Evolutionary conservation across 2,888 invertebrate genomes (phyloP), one percentile per base, ranked within the genome.

Genomic region (Clepsis dumicolana): DNA sequence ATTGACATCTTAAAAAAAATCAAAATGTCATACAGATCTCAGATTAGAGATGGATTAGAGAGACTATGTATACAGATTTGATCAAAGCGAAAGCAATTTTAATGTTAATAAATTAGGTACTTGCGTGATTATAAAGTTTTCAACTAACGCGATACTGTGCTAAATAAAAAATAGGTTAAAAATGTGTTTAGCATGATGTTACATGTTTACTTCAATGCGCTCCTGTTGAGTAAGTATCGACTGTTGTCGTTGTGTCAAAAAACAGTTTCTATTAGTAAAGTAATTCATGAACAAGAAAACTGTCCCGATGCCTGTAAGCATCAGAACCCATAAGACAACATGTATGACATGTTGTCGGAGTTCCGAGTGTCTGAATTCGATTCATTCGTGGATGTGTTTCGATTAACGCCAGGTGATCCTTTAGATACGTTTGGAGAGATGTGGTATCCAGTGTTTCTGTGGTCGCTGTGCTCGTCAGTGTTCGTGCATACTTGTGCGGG

Each of bases 371-470:
- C 94, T 72, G 94, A 95, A 86, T 93, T 96, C 80, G 96, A 96
- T 88, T 95, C 96, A 69, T 94, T 96, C 78, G 94, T 95, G 75
- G 95, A 96, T 93, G 96, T 96, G 82, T 94, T 96, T 79, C 95
- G 95, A 75, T 89, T 96, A 75, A 95, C 95, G 72, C 94, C 96
- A 71, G 94, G 94, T 74, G 95, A 95, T 80, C 95, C 95, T 67
- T 92, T 96, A 75, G 95, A 95, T 85, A 96, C 95, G 71, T 96
- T 97, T 94, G 94, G 96, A 94, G 98, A 98, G 91, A 99, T 99
- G 97, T 99, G 98, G 98, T 98, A 98, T 89, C 97, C 98, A 85
- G 97, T 99, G 86, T 99, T 99, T 93, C 94, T 99, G 81, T 99
- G 98, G 98, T 98, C 98, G 70, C 94, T 99, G 82, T 97, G 98